Base-by-base conservation (phyloP, 2,888 invertebrate genomes). In the Eupithecia insigniata region DNA sequence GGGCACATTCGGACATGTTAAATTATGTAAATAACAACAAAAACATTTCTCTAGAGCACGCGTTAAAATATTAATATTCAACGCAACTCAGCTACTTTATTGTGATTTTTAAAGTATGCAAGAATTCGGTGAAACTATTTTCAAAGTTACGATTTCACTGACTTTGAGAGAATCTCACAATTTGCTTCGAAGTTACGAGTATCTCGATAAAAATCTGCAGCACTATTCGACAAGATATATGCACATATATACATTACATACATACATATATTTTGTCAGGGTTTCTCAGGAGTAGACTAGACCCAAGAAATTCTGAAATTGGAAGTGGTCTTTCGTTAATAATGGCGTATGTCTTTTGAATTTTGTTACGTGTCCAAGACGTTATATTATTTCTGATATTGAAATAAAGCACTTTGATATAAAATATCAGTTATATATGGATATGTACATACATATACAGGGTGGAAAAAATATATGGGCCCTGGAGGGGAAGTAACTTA, bases 21-120 rank as follows among this genome's bases (percentile, higher is more conserved):
- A 76, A 46, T 64, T 64, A 71, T 77, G 66, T 72, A 72, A 78
- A 77, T 72, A 62, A 75, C 67, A 69, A 67, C 58, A 75, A 75
- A 78, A 75, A 78, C 78, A 70, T 75, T 73, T 78, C 76, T 66
- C 67, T 69, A 46, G 60, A 55, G 51, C 51, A 69, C 71, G 62
- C 70, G 71, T 75, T 64, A 39, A 75, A 78, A 79, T 81, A 87
- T 89, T 81, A 85, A 89, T 89, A 90, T 90, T 89, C 84, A 89
- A 83, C 76, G 67, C 34, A 28, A 67, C 82, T 79, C 43, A 28
- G 28, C 64, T 70, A 12, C 60, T 82, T 77, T 81, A 79, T 80
- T 78, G 77, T 81, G 77, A 72, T 76, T 78, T 71, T 74, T 71
- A 75, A 81, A 80, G 76, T 86, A 87, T 87, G 85, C 86, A 83